A percentile compares a stretch with the other conserved stretches of the same genome.
These are phyloP conservation scores for Acrocyrtus sp. DNA, from an alignment of 2,888 invertebrate genomes.

Conservation along the genomic window DNA sequence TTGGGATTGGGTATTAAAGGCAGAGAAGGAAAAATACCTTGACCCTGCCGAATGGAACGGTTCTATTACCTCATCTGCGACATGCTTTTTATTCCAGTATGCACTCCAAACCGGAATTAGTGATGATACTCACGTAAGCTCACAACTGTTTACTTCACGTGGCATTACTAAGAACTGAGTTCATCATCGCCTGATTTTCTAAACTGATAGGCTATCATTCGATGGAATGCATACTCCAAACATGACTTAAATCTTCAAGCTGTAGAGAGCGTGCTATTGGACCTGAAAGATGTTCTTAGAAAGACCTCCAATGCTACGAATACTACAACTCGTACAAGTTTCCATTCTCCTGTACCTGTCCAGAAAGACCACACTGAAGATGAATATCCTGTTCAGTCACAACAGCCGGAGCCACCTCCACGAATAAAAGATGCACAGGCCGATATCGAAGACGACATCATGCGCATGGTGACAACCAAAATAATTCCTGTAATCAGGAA, in stretches of 20 bases:
- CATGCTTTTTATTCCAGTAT: slow-evolving; percentile 58
- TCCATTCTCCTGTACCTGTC: no score
- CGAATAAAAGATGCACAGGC: slow-evolving; percentile 18
- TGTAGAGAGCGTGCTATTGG: slow-evolving; percentile 33
- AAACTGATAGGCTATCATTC: slow-evolving; percentile 48
- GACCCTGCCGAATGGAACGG: slow-evolving; percentile 53
- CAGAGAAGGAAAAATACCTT: slow-evolving; percentile 10
- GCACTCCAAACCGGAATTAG: slow-evolving; percentile 61
- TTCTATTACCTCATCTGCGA: slow-evolving; percentile 56
- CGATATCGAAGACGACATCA: slow-evolving; percentile 39
- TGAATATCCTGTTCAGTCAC: not conserved
- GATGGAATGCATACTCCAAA: slow-evolving; percentile 62
- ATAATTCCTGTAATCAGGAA: slow-evolving; percentile 56
- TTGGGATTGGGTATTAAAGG: slow-evolving; percentile 57
- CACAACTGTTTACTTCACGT: not conserved
- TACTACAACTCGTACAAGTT: no score
- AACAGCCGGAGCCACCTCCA: not conserved
- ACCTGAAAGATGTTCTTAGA: slow-evolving; percentile 46
- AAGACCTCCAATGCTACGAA: not conserved
- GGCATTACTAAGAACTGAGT: no score
- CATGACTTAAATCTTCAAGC: slow-evolving; percentile 43
- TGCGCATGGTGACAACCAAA: slow-evolving; percentile 39
- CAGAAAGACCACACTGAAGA: not conserved
- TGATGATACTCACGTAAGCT: slow-evolving; percentile 56
- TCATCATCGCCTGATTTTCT: not conserved